Percentiles rank a stretch among this genome's conserved stretches.
These are phyloP conservation scores for Amaurobius ferox DNA, from an alignment of 2,888 invertebrate genomes.

Conservation along the genomic window DNA sequence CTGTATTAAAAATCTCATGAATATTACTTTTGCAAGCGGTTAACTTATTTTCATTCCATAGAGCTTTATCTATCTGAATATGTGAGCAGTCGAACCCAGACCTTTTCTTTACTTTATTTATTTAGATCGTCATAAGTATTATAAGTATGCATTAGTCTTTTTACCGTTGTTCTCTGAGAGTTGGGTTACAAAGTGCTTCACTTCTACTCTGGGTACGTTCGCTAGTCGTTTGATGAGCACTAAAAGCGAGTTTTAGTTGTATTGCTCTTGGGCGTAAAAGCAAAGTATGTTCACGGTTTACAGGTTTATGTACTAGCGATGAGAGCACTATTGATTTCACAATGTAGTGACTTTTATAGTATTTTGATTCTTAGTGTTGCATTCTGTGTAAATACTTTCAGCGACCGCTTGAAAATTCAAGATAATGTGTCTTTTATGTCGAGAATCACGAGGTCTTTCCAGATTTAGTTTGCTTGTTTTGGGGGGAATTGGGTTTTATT, in stretches of 20 bases:
- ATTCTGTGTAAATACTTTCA: not conserved
- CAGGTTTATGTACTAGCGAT: conserved; percentile 24
- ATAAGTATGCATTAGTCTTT: conserved; percentile 6
- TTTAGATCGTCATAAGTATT: not conserved
- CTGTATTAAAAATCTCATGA: no score
- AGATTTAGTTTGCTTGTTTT: conserved; percentile 3
- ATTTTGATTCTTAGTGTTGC: conserved; percentile 40
- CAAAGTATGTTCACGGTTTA: conserved; percentile 20
- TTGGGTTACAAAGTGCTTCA: conserved; percentile 42
- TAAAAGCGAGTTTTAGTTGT: conserved; percentile 56
- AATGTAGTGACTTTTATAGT: conserved; percentile 37
- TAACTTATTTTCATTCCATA: no score
- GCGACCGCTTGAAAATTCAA: conserved; percentile 1
- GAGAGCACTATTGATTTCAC: conserved; percentile 35
- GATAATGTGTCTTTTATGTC: not conserved
- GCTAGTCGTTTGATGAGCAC: conserved; percentile 30
- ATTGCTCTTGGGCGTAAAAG: conserved; percentile 38
- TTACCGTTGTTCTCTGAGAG: conserved; percentile 18
- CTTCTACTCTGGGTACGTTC: not conserved
- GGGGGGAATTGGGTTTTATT: not conserved
- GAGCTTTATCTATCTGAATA: no score
- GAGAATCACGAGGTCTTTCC: not conserved
- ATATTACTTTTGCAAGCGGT: no score
- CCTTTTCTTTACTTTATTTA: conserved; percentile 10
- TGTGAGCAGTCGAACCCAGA: no score